These are phyloP conservation scores for Caenorhabditis sulstoni DNA, from an alignment of 2,888 invertebrate species.

Conservation along the genomic window DNA sequence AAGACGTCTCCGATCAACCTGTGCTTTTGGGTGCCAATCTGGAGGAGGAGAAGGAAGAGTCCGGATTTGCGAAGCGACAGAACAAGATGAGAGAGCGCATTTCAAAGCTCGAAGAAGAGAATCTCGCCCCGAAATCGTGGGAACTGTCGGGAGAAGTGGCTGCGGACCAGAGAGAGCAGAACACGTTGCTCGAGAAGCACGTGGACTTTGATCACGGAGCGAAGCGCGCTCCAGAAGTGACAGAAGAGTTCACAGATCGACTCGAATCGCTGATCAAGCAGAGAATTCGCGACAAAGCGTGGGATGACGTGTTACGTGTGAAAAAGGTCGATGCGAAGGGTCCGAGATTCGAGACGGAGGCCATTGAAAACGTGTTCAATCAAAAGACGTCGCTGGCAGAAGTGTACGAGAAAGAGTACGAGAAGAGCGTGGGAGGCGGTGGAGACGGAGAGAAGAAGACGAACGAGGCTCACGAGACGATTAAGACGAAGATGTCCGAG, in stretches of 20 bases:
- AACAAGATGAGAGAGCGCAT: constrained; percentile 80
- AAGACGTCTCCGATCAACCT: constrained; percentile 45
- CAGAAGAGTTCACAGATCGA: constrained; percentile 90
- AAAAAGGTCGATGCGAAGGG: constrained; percentile 88
- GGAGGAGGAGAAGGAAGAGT: constrained; percentile 50
- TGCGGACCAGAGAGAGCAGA: constrained; percentile 89
- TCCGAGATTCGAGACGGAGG: constrained; percentile 89
- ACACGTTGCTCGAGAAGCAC: constrained; percentile 93
- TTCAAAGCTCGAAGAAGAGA: constrained; percentile 82
- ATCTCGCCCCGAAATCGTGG: constrained; percentile 91
- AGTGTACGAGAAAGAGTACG: constrained; percentile 88
- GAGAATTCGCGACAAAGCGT: constrained; percentile 91
- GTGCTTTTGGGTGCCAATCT: constrained; percentile 60
- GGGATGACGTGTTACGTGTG: constrained; percentile 92
- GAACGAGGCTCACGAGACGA: constrained; percentile 88
- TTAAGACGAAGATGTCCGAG: constrained; percentile 86
- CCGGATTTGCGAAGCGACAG: constrained; percentile 46
- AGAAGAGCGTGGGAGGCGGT: constrained; percentile 82
- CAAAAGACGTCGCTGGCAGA: constrained; percentile 93
- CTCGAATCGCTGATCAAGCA: constrained; percentile 93
- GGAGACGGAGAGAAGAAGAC: constrained; percentile 60
- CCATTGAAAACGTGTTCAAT: constrained; percentile 93
- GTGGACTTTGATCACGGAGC: constrained; percentile 82
- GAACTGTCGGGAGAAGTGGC: constrained; percentile 92
- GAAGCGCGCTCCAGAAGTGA: constrained; percentile 88